phyloP scores from a whole-genome alignment of 2,113 vertebrate genomes.

The Tiliqua scincoides region DNA sequence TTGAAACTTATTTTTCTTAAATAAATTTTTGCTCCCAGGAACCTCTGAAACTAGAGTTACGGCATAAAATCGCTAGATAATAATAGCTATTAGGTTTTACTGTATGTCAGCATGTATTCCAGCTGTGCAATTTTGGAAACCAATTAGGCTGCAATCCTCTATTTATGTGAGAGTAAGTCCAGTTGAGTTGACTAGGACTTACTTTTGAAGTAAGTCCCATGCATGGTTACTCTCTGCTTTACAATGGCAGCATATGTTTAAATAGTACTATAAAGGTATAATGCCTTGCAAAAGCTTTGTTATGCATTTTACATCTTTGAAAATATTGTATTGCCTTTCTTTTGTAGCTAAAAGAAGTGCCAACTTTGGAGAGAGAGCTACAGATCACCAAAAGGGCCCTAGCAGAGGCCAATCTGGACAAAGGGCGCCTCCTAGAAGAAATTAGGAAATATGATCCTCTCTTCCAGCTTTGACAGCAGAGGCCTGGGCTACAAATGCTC shows the following conservation, averaged over 20 bases:
- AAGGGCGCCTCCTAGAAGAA: constrained; percentile 88
- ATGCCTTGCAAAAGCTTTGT: not conserved
- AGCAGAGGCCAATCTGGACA: constrained; percentile 82
- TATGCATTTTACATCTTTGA: not conserved
- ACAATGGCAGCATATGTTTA: not conserved
- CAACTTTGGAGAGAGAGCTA: constrained; percentile 80
- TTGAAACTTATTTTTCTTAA: not conserved
- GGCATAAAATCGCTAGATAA: not conserved
- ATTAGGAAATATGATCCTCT: constrained; percentile 89
- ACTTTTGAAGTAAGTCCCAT: too few relatives aligned
- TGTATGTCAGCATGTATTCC: not conserved
- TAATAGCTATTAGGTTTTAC: accelerated
- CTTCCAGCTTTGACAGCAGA: constrained; percentile 84
- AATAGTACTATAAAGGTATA: not conserved
- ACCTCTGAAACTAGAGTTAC: not conserved
- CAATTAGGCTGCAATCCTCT: too few relatives aligned
- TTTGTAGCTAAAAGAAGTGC: constrained; percentile 68
- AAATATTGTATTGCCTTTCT: constrained; percentile 11
- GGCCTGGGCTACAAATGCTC: constrained; percentile 43
- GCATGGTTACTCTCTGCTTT: not conserved
- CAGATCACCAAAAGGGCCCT: constrained; percentile 79
- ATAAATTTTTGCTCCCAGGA: not conserved
- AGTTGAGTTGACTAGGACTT: too few relatives aligned
- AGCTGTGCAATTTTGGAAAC: not conserved
- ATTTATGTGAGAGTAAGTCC: too few relatives aligned